Conservation (phyloP, 2,888 invertebrate genomes). For the Drosophila multiciliata region DNA sequence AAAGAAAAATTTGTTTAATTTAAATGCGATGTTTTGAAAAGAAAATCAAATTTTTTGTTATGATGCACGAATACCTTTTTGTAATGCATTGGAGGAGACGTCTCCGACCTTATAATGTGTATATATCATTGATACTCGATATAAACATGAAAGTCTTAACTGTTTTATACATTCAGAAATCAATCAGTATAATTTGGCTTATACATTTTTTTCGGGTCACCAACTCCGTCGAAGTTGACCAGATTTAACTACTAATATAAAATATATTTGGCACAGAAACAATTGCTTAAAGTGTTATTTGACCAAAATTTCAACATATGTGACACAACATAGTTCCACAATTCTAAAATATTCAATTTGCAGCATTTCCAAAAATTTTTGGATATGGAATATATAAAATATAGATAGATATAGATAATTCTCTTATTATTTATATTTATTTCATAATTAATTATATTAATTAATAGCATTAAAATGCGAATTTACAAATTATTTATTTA, state of each 20-base stretch:
- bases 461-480: background rate
- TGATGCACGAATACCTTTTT: background rate
- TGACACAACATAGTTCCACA: background rate
- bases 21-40: background rate
- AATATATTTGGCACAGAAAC: too few relatives aligned
- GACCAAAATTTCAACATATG: too few relatives aligned
- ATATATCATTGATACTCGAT: background rate
- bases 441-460: background rate
- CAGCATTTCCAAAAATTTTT: too few relatives aligned
- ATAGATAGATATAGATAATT: too few relatives aligned
- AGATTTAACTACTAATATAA: background rate
- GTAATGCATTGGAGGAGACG: background rate
- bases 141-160: background rate
- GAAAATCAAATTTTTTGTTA: accelerated
- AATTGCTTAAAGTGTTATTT: too few relatives aligned
- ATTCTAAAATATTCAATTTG: background rate
- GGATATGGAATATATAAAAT: too few relatives aligned
- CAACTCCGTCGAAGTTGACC: background rate
- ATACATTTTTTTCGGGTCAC: background rate
- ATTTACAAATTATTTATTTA: background rate
- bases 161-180: background rate
- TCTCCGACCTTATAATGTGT: background rate
- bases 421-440: background rate
- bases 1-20: background rate
- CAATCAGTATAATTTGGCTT: background rate